Conservation (phyloP, 2,888 invertebrate genomes). For the Eupithecia insigniata region DNA sequence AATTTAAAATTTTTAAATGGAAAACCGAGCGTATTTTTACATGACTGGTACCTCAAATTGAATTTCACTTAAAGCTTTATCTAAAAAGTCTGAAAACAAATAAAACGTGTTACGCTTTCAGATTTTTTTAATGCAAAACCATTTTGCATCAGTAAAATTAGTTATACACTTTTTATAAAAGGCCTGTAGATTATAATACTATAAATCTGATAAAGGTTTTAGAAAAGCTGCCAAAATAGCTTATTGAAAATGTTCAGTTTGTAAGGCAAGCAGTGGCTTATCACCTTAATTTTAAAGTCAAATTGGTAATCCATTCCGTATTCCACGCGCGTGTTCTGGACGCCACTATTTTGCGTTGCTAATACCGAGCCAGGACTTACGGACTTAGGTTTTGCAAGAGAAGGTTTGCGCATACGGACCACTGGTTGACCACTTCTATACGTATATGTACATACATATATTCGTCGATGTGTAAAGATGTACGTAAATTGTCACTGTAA, state of each 20-base stretch:
- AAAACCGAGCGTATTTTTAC: conserved; percentile 7
- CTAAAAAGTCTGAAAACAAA: neutral
- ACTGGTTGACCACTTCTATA: neutral
- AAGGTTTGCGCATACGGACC: conserved; percentile 14
- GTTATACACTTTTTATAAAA: neutral
- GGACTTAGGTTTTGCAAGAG: conserved; percentile 27
- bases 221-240: conserved; percentile 25
- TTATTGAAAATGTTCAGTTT: conserved; percentile 59
- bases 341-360: conserved; percentile 53
- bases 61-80: neutral
- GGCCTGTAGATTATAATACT: neutral
- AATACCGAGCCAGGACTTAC: conserved; percentile 39
- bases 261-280: conserved; percentile 59
- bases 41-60: neutral
- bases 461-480: neutral
- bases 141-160: neutral
- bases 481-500: neutral
- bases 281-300: conserved; percentile 71
- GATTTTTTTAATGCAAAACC: neutral
- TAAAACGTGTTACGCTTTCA: neutral
- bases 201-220: neutral
- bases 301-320: conserved; percentile 66
- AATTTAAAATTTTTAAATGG: neutral
- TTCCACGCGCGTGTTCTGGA: conserved; percentile 52
- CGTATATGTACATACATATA: too few relatives aligned